Evolutionary conservation across 2,113 vertebrate genomes (phyloP).

Genomic region (Struthio camelus): DNA sequence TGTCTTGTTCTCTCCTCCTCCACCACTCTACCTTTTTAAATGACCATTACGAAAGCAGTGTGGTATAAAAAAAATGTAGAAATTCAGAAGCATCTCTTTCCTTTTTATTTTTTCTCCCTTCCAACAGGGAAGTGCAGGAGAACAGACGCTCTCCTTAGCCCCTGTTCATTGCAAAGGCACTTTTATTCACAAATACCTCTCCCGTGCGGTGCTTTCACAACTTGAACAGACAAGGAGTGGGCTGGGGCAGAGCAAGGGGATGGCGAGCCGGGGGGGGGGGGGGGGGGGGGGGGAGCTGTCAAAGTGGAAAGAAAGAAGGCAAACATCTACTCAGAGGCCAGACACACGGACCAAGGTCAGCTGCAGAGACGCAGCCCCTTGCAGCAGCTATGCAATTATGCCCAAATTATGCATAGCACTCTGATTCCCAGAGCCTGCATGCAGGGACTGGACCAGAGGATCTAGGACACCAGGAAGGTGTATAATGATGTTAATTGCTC

Average conservation of each 20-base stretch:
- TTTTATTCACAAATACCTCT: slow-evolving; percentile 17
- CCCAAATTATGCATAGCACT: slow-evolving; percentile 70
- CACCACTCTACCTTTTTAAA: slow-evolving; percentile 38
- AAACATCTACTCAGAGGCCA: slow-evolving; percentile 74
- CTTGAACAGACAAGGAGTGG: slow-evolving; percentile 29
- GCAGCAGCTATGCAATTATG: slow-evolving; percentile 77
- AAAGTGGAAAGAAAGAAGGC: slow-evolving; percentile 71
- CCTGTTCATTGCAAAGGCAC: not conserved
- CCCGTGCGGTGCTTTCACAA: not conserved
- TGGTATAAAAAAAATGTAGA: slow-evolving; percentile 10
- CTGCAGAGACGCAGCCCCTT: slow-evolving; percentile 63
- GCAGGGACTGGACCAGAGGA: not conserved
- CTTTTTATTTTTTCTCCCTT: not conserved
- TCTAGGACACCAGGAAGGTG: slow-evolving; percentile 36
- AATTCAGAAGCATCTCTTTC: slow-evolving; percentile 15
- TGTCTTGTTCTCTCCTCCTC: not conserved
- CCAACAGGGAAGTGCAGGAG: not conserved
- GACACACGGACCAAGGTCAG: slow-evolving; percentile 73
- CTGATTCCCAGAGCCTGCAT: slow-evolving; percentile 49
- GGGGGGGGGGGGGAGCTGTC: slow-evolving; percentile 62
- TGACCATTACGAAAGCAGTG: slow-evolving; percentile 33
- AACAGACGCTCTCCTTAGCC: not conserved
- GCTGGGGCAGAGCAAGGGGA: slow-evolving; percentile 18
- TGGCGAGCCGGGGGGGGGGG: not conserved
- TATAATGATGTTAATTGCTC: slow-evolving; percentile 65